Evolutionary conservation across 1,140 invertebrate species (phyloP).

Genomic region (Mesaphorura yosii): DNA sequence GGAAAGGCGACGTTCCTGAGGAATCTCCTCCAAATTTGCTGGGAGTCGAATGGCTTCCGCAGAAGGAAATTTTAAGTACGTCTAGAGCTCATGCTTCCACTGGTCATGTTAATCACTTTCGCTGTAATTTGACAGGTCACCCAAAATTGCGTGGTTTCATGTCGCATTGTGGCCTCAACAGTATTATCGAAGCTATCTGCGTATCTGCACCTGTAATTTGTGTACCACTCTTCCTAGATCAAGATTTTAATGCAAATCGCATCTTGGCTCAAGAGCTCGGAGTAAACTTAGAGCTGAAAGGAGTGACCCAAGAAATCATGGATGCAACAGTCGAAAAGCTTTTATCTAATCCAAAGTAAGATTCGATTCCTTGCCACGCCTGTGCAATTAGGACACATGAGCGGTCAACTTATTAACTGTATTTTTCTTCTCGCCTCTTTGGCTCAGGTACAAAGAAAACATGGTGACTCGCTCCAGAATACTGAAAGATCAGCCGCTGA

Average conservation of each 20-base stretch:
- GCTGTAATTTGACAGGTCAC: conserved; percentile 28
- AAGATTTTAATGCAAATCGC: conserved; percentile 22
- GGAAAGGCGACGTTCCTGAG: conserved; percentile 10
- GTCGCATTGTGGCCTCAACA: conserved; percentile 37
- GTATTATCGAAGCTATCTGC: conserved; percentile 35
- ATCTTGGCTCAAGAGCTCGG: conserved; percentile 31
- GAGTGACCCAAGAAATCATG: conserved; percentile 13
- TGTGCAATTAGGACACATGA: too few species aligned
- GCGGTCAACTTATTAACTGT: neutral
- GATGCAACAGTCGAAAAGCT: conserved; percentile 16
- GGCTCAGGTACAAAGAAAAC: conserved; percentile 10
- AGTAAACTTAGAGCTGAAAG: conserved; percentile 10
- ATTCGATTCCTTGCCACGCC: neutral
- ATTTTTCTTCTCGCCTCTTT: neutral
- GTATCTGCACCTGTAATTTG: conserved; percentile 36
- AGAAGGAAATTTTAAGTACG: conserved; percentile 19
- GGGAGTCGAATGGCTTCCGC: conserved; percentile 21
- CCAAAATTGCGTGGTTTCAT: conserved; percentile 34
- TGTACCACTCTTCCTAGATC: conserved; percentile 27
- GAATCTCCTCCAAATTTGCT: conserved; percentile 12
- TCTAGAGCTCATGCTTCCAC: neutral
- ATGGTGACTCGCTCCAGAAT: conserved; percentile 1
- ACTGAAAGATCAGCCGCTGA: conserved; percentile 30
- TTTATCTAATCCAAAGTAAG: conserved; percentile 2
- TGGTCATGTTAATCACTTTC: too few species aligned